A percentile compares a stretch with the other conserved stretches of the same genome.
Conservation (phyloP, 1,140 invertebrate species). For the Phortica variegata region DNA sequence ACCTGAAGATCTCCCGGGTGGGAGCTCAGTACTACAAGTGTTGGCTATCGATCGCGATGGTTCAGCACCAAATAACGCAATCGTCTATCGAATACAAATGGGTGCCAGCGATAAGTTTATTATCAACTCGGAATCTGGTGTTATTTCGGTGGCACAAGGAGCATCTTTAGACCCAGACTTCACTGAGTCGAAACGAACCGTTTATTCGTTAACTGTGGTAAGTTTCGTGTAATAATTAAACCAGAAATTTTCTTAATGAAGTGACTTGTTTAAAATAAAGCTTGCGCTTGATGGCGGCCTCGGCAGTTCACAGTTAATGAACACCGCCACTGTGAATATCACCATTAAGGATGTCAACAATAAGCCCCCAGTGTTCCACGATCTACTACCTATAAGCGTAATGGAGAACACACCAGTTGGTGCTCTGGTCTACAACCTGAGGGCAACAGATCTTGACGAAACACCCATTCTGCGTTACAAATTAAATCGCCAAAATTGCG, state of each 20-base stretch:
- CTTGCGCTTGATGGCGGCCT: slow-evolving; percentile 85
- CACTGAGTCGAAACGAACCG: slow-evolving; percentile 71
- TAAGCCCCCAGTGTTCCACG: slow-evolving; percentile 74
- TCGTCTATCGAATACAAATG: slow-evolving; percentile 84
- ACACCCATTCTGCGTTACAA: slow-evolving; percentile 74
- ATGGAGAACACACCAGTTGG: slow-evolving; percentile 78
- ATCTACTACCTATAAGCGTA: slow-evolving; percentile 65
- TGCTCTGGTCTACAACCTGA: slow-evolving; percentile 66
- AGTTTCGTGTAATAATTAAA: slow-evolving; percentile 27
- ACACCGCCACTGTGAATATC: slow-evolving; percentile 76
- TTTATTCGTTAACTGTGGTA: slow-evolving; percentile 69
- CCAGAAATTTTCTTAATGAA: neutral
- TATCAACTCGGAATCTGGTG: slow-evolving; percentile 78
- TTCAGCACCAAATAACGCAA: slow-evolving; percentile 79
- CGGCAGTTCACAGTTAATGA: slow-evolving; percentile 72
- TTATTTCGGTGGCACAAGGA: slow-evolving; percentile 81
- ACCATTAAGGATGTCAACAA: slow-evolving; percentile 89
- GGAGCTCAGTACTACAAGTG: slow-evolving; percentile 78
- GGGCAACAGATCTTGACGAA: slow-evolving; percentile 78
- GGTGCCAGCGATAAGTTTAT: slow-evolving; percentile 92
- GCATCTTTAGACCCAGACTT: slow-evolving; percentile 86
- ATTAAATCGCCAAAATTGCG: slow-evolving; percentile 69
- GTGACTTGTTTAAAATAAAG: slow-evolving; percentile 14
- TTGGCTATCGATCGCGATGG: slow-evolving; percentile 81
- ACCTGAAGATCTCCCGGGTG: slow-evolving; percentile 77